phyloP scores from a whole-genome alignment of 2,888 invertebrate species.

The Agonopterix subpropinquella region DNA sequence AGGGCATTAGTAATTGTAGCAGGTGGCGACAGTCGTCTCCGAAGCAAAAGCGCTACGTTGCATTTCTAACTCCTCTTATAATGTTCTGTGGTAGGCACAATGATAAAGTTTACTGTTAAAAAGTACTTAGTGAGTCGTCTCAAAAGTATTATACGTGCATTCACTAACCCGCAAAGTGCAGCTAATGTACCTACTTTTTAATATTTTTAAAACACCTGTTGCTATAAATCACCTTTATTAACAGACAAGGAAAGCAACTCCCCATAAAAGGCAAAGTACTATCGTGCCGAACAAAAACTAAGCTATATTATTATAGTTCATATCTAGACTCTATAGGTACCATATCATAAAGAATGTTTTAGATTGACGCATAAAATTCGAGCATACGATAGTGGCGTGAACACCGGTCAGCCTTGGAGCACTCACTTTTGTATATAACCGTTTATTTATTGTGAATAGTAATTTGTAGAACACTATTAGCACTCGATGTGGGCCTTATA shows the following conservation, averaged over 20 bases:
- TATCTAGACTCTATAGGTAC: slow-evolving; percentile 19
- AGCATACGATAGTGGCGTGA: slow-evolving; percentile 33
- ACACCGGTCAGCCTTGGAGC: slow-evolving; percentile 52
- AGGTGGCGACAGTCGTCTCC: no score
- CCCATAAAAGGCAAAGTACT: slow-evolving; percentile 31
- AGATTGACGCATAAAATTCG: slow-evolving; percentile 31
- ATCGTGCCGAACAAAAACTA: slow-evolving; percentile 21
- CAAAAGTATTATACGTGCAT: no score
- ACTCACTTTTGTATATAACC: slow-evolving; percentile 50
- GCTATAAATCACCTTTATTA: slow-evolving; percentile 29
- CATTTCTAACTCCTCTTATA: no score
- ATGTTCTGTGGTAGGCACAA: no score
- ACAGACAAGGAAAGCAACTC: slow-evolving; percentile 42
- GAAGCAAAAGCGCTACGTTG: no score
- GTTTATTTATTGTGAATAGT: slow-evolving; percentile 41
- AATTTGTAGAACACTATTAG: slow-evolving; percentile 31
- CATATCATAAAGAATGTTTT: slow-evolving; percentile 32
- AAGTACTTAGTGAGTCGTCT: no score
- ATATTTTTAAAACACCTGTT: not conserved
- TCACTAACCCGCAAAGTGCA: no score
- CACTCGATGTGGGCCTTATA: not conserved
- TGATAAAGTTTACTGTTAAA: no score
- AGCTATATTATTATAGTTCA: slow-evolving; percentile 3
- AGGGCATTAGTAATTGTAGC: no score
- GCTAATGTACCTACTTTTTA: no score